These are phyloP conservation scores for Caenorhabditis japonica DNA, from an alignment of 2,888 invertebrate genomes.

Conservation along the genomic window DNA sequence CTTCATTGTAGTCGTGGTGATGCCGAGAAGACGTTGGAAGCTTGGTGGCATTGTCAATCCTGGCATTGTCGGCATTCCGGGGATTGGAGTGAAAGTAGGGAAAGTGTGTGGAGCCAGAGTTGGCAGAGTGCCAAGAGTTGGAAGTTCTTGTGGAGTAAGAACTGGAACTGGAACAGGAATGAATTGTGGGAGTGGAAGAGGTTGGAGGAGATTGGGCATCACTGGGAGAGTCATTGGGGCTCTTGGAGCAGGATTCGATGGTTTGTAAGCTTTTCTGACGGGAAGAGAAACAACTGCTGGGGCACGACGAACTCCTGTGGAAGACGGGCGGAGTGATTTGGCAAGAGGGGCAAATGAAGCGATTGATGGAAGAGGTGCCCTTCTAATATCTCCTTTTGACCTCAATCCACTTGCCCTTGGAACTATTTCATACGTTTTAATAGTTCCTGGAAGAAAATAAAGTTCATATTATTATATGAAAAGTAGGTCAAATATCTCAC, in stretches of 20 bases:
- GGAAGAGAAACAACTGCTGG: conserved; percentile 35
- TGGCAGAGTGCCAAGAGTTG: conserved; percentile 26
- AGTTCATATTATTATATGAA: neutral
- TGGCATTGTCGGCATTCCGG: conserved; percentile 60
- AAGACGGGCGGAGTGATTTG: conserved; percentile 41
- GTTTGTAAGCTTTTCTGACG: conserved; percentile 14
- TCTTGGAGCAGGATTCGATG: conserved; percentile 10
- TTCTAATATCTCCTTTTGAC: conserved; percentile 28
- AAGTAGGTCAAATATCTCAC: conserved; percentile 32
- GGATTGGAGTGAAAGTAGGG: conserved; percentile 53
- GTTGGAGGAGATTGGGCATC: conserved; percentile 23
- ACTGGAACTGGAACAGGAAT: conserved; percentile 54
- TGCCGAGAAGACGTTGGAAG: conserved; percentile 62
- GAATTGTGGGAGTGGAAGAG: conserved; percentile 46
- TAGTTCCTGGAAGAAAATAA: conserved; percentile 12
- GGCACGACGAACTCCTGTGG: conserved; percentile 58
- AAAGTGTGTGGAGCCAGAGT: conserved; percentile 55
- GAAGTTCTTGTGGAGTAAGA: conserved; percentile 26
- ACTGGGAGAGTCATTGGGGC: conserved; percentile 35
- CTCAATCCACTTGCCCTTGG: conserved; percentile 42
- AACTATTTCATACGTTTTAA: conserved; percentile 22
- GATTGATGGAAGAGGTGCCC: conserved; percentile 41
- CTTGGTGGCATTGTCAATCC: conserved; percentile 62
- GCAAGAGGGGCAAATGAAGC: conserved; percentile 49
- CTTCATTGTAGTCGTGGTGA: conserved; percentile 59